Base-by-base conservation (phyloP, 2,113 vertebrate genomes). In the Struthidea cinerea region DNA sequence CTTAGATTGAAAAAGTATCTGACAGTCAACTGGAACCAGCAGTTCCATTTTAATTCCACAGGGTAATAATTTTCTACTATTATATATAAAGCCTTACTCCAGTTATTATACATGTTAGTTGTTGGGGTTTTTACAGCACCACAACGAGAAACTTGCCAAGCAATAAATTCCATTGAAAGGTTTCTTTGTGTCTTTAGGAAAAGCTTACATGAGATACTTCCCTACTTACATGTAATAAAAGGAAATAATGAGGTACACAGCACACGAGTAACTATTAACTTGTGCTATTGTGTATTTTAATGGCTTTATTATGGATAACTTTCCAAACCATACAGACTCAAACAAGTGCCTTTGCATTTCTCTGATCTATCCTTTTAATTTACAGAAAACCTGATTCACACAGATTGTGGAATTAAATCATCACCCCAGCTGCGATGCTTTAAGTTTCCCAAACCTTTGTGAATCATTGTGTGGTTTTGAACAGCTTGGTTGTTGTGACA, bases 401-500 rank as follows among this genome's bases (percentile, higher is more conserved):
- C 44, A 76, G 86, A 95, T 92, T 90, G 86, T 90, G 90, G 80
- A 95, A 90, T 93, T 75, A 96, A 96, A 95, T 90, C 86, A 90
- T 96, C 88, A 82, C 88, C 70, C 73, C 94, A 97, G 96, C 94
- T 97, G 96, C 96, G 90, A 27, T 13, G 76, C 65, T 94, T 94
- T 90, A 96, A 95, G 77, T 94, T 94, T 90, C 88, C 92, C 93
- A 96, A 93, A 93, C 92, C 94, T 97, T 95, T 90, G 92, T 97
- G 96, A 97, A 96, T 97, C 96, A 97, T 65, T 90, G 92, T 92
- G 93, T 96, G 96, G 96, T 97, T 97, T 96, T 88, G 79, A 96
- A 82, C 81, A 91, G 96, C 94, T 77, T 65, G 32, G 74, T 92
- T 96, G 90, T 92, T 96, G 92, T 92, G 96, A 95, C 95, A 92